Conservation (phyloP, 2,888 invertebrate species). For the Calephelis perditalis region DNA sequence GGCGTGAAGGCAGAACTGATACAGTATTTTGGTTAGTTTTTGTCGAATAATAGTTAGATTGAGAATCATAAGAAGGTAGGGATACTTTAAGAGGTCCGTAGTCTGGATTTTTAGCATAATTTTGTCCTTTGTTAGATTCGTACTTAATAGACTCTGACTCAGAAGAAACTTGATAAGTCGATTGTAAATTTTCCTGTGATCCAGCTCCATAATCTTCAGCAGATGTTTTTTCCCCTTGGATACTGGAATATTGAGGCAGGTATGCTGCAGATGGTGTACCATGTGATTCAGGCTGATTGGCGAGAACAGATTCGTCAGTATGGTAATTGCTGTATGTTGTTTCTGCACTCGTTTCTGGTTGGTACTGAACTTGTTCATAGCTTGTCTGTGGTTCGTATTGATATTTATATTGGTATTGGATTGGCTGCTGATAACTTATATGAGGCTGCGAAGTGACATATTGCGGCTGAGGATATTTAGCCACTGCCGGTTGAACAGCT, state of each 20-base stretch:
- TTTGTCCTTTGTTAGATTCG: conserved; percentile 30
- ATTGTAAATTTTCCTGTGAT: conserved; percentile 21
- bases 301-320: conserved; percentile 33
- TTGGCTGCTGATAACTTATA: conserved; percentile 48
- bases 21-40: conserved; percentile 41
- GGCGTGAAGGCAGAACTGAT: conserved; percentile 42
- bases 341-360: conserved; percentile 41
- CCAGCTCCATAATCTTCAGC: conserved; percentile 33
- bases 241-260: conserved; percentile 38
- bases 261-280: conserved; percentile 38
- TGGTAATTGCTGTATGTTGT: conserved; percentile 34
- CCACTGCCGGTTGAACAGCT: conserved; percentile 70
- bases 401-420: conserved; percentile 54
- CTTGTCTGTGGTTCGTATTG: conserved; percentile 51
- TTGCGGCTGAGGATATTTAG: conserved; percentile 57
- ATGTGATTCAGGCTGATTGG: conserved; percentile 28
- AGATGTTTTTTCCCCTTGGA: conserved; percentile 36
- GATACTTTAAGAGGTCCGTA: conserved; percentile 32
- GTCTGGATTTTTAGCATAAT: conserved; percentile 26
- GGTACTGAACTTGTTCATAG: conserved; percentile 51
- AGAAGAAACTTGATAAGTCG: conserved; percentile 6
- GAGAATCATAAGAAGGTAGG: conserved; percentile 26
- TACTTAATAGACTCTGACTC: conserved; percentile 36
- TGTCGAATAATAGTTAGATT: conserved; percentile 41
- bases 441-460: conserved; percentile 49